Percentiles rank a stretch among this genome's conserved stretches.
phyloP scores from a whole-genome alignment of 2,888 invertebrate species.

The Caradrina kadenii region DNA sequence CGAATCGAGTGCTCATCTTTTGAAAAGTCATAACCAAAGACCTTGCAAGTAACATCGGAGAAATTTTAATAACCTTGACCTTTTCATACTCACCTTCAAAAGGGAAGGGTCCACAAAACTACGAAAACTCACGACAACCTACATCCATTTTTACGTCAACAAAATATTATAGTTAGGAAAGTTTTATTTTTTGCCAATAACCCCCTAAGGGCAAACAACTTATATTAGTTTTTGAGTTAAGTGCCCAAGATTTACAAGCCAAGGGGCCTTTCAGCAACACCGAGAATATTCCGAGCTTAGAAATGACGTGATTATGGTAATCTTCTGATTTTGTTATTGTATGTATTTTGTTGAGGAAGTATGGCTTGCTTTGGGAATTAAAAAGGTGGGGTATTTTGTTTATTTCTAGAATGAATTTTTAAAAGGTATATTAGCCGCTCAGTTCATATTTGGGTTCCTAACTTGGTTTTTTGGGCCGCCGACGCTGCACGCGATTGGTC shows the following conservation, averaged over 20 bases:
- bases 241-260: constrained; percentile 56
- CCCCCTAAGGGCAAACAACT: constrained; percentile 64
- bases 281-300: constrained; percentile 42
- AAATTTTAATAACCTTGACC: not conserved
- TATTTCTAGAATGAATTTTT: not conserved
- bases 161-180: constrained; percentile 55
- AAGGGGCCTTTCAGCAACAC: constrained; percentile 25
- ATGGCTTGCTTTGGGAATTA: constrained; percentile 22
- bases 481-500: no score
- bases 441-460: no score
- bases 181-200: constrained; percentile 66
- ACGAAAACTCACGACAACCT: constrained; percentile 18
- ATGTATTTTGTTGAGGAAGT: constrained; percentile 2
- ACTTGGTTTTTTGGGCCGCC: no score
- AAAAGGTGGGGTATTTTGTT: constrained; percentile 2
- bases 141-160: constrained; percentile 58
- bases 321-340: constrained; percentile 33
- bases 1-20: constrained; percentile 1
- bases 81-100: not conserved
- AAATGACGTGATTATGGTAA: constrained; percentile 58
- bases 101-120: not conserved
- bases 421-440: no score
- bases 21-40: constrained; percentile 17
- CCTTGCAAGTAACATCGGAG: not conserved
- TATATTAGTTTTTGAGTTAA: constrained; percentile 72